phyloP scores from a whole-genome alignment of 2,113 vertebrate genomes.

The Pelvicachromis taeniatus region DNA sequence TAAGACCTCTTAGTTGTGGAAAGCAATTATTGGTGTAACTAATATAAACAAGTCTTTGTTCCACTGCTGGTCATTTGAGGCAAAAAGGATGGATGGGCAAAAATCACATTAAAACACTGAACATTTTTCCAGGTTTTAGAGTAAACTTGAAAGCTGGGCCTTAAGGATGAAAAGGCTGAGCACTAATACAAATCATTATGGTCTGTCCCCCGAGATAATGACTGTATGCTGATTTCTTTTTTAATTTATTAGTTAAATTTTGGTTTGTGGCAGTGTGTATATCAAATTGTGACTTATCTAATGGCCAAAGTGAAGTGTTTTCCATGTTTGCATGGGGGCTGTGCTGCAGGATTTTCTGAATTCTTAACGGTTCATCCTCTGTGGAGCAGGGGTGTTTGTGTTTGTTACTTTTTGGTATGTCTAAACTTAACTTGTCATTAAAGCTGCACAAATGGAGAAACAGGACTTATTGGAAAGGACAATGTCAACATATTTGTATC shows the following conservation, averaged over 20 bases:
- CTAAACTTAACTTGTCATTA: not conserved
- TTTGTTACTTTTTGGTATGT: not conserved
- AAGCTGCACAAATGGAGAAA: not conserved
- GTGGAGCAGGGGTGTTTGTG: not conserved
- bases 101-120: too few relatives aligned
- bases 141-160: not conserved
- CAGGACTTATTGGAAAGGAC: not conserved
- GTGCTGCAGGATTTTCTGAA: not conserved
- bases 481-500: not conserved
- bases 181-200: not conserved
- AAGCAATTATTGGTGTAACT: not conserved
- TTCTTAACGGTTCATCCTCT: not conserved
- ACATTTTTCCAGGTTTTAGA: not conserved
- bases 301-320: not conserved
- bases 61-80: not conserved
- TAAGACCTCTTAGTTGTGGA: not conserved
- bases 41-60: not conserved
- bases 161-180: not conserved
- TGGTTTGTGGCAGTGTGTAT: not conserved
- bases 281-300: rapidly evolving
- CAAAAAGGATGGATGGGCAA: not conserved
- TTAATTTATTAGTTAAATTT: not conserved
- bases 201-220: not conserved
- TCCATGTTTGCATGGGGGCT: not conserved
- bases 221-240: not conserved